These are phyloP conservation scores for Sycobia sp. DNA, from an alignment of 1,140 invertebrate genomes.

Conservation along the genomic window DNA sequence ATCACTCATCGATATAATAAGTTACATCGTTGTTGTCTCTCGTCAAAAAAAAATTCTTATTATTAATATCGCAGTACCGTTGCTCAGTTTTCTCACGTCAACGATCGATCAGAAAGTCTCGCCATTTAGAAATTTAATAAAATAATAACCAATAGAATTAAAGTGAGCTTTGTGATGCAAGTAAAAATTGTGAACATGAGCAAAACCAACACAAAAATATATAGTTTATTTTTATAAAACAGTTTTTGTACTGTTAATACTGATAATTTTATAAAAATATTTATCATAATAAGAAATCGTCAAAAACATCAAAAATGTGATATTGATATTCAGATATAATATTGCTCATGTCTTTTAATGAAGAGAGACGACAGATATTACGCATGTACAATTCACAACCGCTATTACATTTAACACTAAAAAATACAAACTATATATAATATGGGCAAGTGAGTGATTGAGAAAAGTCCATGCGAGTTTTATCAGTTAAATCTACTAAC, in stretches of 20 bases:
- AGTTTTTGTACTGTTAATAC: not conserved
- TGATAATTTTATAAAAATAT: constrained; percentile 1
- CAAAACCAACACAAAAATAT: constrained; percentile 13
- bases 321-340: not conserved
- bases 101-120: constrained; percentile 14
- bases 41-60: constrained; percentile 10
- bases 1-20: constrained; percentile 12
- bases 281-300: not conserved
- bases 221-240: not conserved
- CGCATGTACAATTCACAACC: constrained; percentile 12
- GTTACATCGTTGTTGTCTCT: constrained; percentile 21
- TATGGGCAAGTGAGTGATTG: constrained; percentile 16
- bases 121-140: not conserved
- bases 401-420: constrained; percentile 20
- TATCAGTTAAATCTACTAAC: constrained; percentile 22
- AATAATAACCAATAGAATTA: not conserved
- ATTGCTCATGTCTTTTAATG: constrained; percentile 2
- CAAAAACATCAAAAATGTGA: not conserved
- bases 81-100: constrained; percentile 9
- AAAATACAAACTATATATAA: constrained; percentile 26
- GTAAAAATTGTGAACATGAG: not conserved
- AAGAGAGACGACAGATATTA: constrained; percentile 6
- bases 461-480: constrained; percentile 30
- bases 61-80: constrained; percentile 18
- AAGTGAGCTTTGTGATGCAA: not conserved